phyloP scores from a whole-genome alignment of 1,140 invertebrate genomes.

The Lysiphlebus fabarum region DNA sequence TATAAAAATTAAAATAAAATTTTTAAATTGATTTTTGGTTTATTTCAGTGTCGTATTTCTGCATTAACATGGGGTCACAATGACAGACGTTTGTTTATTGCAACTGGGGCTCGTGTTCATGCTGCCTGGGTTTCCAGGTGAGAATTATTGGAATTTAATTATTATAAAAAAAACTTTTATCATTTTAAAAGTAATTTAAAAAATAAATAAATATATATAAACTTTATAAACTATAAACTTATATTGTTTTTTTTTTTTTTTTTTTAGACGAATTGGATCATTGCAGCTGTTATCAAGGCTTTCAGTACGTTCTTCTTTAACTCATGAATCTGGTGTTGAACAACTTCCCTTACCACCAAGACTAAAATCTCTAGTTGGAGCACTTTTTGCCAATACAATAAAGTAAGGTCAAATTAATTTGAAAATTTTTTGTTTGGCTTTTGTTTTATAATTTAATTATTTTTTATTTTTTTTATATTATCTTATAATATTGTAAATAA shows the following conservation, averaged over 20 bases:
- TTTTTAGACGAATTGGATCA: conserved; percentile 74
- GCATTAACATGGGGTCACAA: conserved; percentile 97
- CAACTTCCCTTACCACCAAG: conserved; percentile 80
- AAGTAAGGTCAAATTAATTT: conserved; percentile 34
- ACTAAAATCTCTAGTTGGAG: conserved; percentile 78
- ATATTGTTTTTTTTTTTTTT: neutral
- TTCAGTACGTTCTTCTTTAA: conserved; percentile 62
- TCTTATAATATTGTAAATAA: neutral
- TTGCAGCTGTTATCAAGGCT: conserved; percentile 84
- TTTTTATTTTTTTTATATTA: neutral
- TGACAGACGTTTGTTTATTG: conserved; percentile 89
- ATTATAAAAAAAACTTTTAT: neutral
- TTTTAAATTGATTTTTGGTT: neutral
- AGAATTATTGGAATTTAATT: conserved; percentile 23
- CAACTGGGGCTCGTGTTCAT: conserved; percentile 84
- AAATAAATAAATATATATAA: neutral
- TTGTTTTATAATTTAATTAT: too few relatives aligned
- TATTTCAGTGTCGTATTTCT: conserved; percentile 74
- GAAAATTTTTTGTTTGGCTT: neutral
- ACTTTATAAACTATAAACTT: neutral
- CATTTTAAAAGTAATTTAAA: too few relatives aligned
- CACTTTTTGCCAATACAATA: conserved; percentile 94
- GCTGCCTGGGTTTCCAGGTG: conserved; percentile 86
- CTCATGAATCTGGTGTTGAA: conserved; percentile 57
- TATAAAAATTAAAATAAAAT: neutral